Conservation (phyloP, 2,797 vertebrate genomes). For the Smutsia temminckii region DNA sequence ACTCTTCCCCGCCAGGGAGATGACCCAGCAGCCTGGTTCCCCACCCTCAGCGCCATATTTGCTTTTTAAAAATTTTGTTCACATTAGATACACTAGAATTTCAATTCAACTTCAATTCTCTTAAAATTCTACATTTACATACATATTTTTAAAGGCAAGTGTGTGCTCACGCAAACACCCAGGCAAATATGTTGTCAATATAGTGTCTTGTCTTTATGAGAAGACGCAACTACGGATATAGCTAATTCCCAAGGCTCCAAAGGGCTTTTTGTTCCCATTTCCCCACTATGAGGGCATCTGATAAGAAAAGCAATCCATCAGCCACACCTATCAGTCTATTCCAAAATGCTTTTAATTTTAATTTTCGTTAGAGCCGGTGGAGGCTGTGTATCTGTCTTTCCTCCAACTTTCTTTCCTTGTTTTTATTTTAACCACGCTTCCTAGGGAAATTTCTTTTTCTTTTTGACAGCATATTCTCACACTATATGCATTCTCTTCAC, state of each 20-base stretch:
- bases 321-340: not conserved
- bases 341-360: constrained; percentile 35
- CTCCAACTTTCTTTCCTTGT: constrained; percentile 18
- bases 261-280: constrained; percentile 14
- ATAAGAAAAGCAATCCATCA: not conserved
- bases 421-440: constrained; percentile 31
- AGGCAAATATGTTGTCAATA: not conserved
- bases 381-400: not conserved
- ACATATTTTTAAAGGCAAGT: not conserved
- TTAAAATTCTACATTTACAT: constrained; percentile 1
- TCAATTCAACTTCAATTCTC: constrained; percentile 18
- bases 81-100: not conserved
- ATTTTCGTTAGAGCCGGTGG: constrained; percentile 41
- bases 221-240: not conserved
- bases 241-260: not conserved
- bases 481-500: not conserved
- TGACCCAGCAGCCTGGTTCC: not conserved
- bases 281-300: not conserved
- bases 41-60: not conserved
- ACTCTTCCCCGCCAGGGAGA: not conserved
- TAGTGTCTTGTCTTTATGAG: not conserved
- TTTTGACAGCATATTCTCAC: constrained; percentile 1
- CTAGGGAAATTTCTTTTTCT: constrained; percentile 1
- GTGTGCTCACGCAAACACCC: not conserved
- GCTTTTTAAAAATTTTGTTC: not conserved